Percentiles rank a stretch among this genome's conserved stretches.
These are phyloP conservation scores for Pyralis farinalis DNA, from an alignment of 2,888 invertebrate genomes.

Conservation along the genomic window DNA sequence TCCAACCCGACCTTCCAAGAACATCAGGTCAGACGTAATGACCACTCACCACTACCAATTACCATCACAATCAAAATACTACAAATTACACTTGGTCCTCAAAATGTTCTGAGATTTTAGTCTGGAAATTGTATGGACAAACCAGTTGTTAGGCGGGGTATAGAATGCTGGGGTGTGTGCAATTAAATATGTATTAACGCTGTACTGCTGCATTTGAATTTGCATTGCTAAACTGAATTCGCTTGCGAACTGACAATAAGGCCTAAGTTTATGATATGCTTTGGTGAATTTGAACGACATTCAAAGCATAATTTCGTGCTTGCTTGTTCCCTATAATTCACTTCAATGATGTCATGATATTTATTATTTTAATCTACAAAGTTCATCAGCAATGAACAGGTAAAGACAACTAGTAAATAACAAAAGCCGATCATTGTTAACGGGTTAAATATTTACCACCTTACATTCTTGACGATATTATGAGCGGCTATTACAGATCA, in stretches of 20 bases:
- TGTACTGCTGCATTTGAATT: constrained; percentile 47
- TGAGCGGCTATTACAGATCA: neutral
- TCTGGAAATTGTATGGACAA: constrained; percentile 25
- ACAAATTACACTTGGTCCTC: constrained; percentile 56
- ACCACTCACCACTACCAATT: constrained; percentile 53
- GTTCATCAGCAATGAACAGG: neutral
- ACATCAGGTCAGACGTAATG: constrained; percentile 55
- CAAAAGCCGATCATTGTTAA: neutral
- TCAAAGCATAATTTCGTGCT: neutral
- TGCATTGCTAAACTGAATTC: constrained; percentile 14
- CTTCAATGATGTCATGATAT: neutral
- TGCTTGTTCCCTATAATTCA: neutral
- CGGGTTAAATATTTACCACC: too few species aligned
- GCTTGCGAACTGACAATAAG: constrained; percentile 16
- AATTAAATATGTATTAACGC: constrained; percentile 73
- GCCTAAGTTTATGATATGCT: constrained; percentile 14
- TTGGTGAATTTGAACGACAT: constrained; percentile 1
- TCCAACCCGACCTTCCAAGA: constrained; percentile 54
- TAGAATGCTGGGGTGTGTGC: constrained; percentile 56
- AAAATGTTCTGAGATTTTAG: constrained; percentile 15
- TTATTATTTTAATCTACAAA: neutral
- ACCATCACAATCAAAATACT: constrained; percentile 70
- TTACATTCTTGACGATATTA: neutral
- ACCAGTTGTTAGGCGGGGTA: constrained; percentile 42
- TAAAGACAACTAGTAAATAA: neutral